Percentiles rank a stretch among this genome's conserved stretches.
phyloP scores from a whole-genome alignment of 2,113 vertebrate species.

The Excalfactoria chinensis region DNA sequence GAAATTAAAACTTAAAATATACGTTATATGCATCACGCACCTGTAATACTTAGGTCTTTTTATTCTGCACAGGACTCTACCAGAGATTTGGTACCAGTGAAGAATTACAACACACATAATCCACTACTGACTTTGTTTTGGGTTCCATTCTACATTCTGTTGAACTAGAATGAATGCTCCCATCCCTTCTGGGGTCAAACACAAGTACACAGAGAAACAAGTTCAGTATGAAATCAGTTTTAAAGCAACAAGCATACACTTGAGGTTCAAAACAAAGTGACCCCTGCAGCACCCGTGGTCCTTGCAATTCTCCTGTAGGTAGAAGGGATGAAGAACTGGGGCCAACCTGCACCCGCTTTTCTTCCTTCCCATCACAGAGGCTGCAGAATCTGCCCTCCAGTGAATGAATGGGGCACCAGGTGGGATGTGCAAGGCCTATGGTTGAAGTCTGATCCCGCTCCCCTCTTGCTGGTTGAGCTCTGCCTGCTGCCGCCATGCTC shows the following conservation, averaged over 20 bases:
- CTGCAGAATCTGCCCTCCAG: constrained; percentile 14
- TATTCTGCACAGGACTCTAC: constrained; percentile 4
- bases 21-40: background rate
- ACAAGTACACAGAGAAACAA: background rate
- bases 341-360: background rate
- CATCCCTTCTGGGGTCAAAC: background rate
- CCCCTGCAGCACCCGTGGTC: background rate
- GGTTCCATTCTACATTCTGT: background rate
- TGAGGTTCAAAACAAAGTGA: fast-evolving
- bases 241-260: background rate
- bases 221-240: background rate
- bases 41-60: background rate
- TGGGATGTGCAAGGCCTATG: background rate
- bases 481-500: background rate
- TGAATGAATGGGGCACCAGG: background rate
- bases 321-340: background rate
- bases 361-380: background rate
- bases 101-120: background rate
- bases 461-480: too few relatives aligned
- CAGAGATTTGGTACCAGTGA: constrained; percentile 3
- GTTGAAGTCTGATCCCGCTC: background rate
- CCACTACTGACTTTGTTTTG: background rate
- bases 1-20: background rate
- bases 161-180: background rate
- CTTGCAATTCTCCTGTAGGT: background rate